Percentiles rank a stretch among this genome's conserved stretches.
Conservation (phyloP, 2,113 vertebrate species). For the Rhea americana region DNA sequence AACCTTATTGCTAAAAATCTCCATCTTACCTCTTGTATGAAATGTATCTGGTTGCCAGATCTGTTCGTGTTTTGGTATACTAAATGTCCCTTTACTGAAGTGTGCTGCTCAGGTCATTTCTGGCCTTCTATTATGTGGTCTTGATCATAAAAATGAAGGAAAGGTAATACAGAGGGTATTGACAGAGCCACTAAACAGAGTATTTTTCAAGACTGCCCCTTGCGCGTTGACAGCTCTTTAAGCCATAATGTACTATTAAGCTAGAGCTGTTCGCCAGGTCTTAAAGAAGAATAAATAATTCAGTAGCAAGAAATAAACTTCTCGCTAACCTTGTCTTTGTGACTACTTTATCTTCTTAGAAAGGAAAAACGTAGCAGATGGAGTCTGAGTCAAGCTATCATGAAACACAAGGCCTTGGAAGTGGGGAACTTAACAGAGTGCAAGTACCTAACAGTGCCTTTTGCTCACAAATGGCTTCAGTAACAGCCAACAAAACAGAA, state of each 20-base stretch:
- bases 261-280: not conserved
- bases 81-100: not conserved
- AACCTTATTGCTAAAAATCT: not conserved
- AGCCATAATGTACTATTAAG: slow-evolving; percentile 19
- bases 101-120: not conserved
- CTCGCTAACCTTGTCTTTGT: not conserved
- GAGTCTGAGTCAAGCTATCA: not conserved
- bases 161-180: not conserved
- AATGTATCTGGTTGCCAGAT: not conserved
- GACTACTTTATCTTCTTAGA: slow-evolving; percentile 2
- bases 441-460: not conserved
- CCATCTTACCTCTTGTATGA: not conserved
- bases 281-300: slow-evolving; percentile 48
- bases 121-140: not conserved
- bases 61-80: not conserved
- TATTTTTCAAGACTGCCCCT: not conserved
- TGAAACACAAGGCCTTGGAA: not conserved
- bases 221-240: not conserved
- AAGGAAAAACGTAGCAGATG: not conserved
- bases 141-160: slow-evolving; percentile 17
- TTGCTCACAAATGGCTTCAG: not conserved
- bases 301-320: slow-evolving; percentile 39
- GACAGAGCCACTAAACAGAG: not conserved
- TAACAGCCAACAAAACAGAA: not conserved
- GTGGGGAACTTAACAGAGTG: not conserved